Base-by-base conservation (phyloP, 2,888 invertebrate genomes). In the Limnephilus rhombicus region DNA sequence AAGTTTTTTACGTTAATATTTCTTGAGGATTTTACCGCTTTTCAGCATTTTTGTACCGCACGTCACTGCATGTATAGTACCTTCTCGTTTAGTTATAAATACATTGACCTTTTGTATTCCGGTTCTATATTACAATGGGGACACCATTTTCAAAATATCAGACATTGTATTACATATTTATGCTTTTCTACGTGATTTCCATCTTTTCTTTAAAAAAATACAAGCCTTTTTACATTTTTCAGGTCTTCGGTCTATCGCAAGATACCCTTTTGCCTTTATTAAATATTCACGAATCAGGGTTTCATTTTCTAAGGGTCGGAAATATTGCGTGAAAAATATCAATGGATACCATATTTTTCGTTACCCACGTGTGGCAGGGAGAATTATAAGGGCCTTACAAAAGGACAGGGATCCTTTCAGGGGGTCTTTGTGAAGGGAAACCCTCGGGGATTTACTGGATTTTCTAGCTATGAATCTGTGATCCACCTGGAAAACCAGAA, bases 301-400 rank as follows among this genome's bases (percentile, higher is more conserved):
- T 87, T 87, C 18, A 31, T 53, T 53, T 87, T 87, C 68, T 53
- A 49, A 87, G 31, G 87, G 53, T 87, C 53, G 45, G 15, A 87
- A 87, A 68, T 68, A 87, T 87, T 87, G 87, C 87, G 87, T 87
- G 49, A 53, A 87, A 87, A 87, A 87, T 87, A 87, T 87, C 49
- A 87, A 87, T 87, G 87, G 31, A 87, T 29, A 41, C 41, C 11
- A 87, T 87, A 49, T 53, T 53, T 53, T 53, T 68, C 24, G 83
- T 68, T 68, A 68, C 49, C 31, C 87, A 34, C 87, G 87, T 53
- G 87, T 31, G 87, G 87, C 49, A 31, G 87, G 87, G 68, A 29
- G 31, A 49, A 87, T 87, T 31, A 68, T 68, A 53, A 34, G 49
- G 87, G 87, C 15, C 87, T 31, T 53, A 87, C 87, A 87, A 87